Conservation (phyloP, 2,113 vertebrate species). For the Thinocorus orbignyianus region DNA sequence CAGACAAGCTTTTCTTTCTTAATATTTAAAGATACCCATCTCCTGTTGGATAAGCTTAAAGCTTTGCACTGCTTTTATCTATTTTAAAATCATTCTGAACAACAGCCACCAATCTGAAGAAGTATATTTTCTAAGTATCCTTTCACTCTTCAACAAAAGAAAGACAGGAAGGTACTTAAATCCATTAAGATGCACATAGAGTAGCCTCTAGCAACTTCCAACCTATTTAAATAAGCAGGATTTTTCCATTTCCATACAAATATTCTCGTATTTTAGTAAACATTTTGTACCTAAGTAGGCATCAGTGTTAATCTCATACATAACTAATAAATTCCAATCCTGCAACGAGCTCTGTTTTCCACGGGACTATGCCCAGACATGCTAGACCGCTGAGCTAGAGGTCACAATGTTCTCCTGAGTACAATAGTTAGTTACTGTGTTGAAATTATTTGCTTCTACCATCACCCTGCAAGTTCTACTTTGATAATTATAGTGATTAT, state of each 20-base stretch:
- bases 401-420: background rate
- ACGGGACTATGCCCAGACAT: background rate
- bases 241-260: conserved; percentile 38
- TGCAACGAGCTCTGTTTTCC: background rate
- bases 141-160: conserved; percentile 15
- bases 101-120: background rate
- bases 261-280: conserved; percentile 3
- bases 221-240: conserved; percentile 26
- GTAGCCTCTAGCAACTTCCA: conserved; percentile 23
- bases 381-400: background rate
- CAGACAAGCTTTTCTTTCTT: conserved; percentile 32
- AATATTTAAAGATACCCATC: conserved; percentile 39
- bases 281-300: conserved; percentile 3
- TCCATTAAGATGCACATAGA: background rate
- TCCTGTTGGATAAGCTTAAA: conserved; percentile 38
- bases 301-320: conserved; percentile 19
- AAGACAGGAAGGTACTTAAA: conserved; percentile 6
- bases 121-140: conserved; percentile 2
- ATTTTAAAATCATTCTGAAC: conserved; percentile 15
- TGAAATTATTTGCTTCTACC: conserved; percentile 8
- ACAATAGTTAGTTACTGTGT: background rate
- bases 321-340: background rate
- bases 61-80: conserved; percentile 41
- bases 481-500: conserved; percentile 52
- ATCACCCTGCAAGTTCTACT: background rate